Evolutionary conservation across 1,140 invertebrate species (phyloP).

Genomic region (Berghia stephanieae): DNA sequence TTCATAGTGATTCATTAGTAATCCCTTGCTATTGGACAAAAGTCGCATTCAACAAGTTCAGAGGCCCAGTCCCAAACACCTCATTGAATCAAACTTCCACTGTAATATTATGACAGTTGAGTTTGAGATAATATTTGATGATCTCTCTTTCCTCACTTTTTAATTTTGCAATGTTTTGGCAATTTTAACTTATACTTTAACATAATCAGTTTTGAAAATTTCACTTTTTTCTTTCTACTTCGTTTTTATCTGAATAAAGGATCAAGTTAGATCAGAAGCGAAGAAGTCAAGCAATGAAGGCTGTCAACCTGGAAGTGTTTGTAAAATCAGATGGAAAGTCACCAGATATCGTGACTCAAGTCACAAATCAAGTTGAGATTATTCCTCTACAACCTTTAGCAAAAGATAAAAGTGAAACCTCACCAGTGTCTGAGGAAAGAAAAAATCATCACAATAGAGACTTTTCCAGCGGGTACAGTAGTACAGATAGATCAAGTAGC

Average conservation of each 20-base stretch:
- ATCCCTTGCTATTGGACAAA: too few relatives aligned
- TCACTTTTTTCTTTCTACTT: background rate
- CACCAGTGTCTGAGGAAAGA: background rate
- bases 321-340: slow-evolving; percentile 21
- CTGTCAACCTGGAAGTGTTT: slow-evolving; percentile 29
- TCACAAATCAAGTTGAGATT: slow-evolving; percentile 3
- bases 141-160: too few relatives aligned
- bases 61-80: too few relatives aligned
- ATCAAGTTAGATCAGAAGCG: slow-evolving; percentile 32
- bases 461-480: slow-evolving; percentile 47
- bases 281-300: slow-evolving; percentile 1
- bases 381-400: background rate
- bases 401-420: too few relatives aligned
- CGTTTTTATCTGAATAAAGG: slow-evolving; percentile 21
- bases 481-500: slow-evolving; percentile 44
- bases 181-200: too few relatives aligned
- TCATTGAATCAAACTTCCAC: too few relatives aligned
- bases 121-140: too few relatives aligned
- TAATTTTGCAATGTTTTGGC: too few relatives aligned
- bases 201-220: background rate
- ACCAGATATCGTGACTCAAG: slow-evolving; percentile 30
- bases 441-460: slow-evolving; percentile 25
- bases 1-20: too few relatives aligned
- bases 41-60: too few relatives aligned
- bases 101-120: too few relatives aligned